These are phyloP conservation scores for Chydorus sphaericus DNA, from an alignment of 2,888 invertebrate species.

Conservation along the genomic window DNA sequence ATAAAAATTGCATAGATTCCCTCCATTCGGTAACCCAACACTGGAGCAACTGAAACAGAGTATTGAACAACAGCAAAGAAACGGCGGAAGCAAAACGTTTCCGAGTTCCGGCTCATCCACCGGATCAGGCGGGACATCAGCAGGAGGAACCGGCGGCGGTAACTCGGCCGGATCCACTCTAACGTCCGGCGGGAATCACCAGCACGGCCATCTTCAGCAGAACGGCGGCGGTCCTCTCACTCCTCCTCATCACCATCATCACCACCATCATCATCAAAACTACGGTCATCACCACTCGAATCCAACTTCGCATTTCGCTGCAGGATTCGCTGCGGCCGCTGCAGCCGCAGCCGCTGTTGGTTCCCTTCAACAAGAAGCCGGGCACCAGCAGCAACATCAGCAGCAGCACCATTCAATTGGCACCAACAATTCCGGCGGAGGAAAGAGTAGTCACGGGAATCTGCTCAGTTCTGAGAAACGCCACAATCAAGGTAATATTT, in stretches of 20 bases:
- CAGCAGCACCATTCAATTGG: too few species aligned
- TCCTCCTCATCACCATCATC: not conserved
- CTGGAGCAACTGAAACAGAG: conserved; percentile 9
- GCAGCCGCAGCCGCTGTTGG: conserved; percentile 9
- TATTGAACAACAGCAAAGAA: conserved; percentile 2
- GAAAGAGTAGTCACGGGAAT: too few species aligned
- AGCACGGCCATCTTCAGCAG: not conserved
- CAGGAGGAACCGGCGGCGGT: too few species aligned
- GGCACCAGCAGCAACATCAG: too few species aligned
- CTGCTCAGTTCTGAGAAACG: not conserved
- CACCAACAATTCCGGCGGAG: not conserved
- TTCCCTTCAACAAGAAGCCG: not conserved
- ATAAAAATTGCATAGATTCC: not conserved
- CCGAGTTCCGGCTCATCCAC: too few species aligned
- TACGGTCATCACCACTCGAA: not conserved
- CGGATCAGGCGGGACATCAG: not conserved
- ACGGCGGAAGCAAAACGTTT: not conserved
- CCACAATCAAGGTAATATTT: not conserved
- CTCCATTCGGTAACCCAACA: conserved; percentile 5
- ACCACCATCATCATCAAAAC: not conserved
- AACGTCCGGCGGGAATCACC: too few species aligned
- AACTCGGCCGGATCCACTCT: not conserved
- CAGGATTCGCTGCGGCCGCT: conserved; percentile 8
- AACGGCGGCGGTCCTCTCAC: too few species aligned
- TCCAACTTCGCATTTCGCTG: not conserved